Conservation (phyloP, 2,888 invertebrate genomes). For the Myopa testacea region DNA sequence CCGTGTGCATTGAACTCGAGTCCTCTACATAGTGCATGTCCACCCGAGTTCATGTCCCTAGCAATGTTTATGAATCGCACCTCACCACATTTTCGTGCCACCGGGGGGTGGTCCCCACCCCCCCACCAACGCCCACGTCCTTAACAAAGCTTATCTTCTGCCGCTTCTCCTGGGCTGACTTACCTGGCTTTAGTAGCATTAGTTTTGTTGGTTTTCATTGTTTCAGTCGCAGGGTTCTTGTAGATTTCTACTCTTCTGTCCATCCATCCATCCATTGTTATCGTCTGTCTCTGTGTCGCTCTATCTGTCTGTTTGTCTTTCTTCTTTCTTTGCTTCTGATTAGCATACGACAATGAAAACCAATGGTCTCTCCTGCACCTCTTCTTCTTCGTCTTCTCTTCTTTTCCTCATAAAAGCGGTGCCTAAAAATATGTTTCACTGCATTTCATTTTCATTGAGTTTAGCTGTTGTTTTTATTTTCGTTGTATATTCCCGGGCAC, state of each 20-base stretch:
- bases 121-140: too few relatives aligned
- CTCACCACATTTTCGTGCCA: too few relatives aligned
- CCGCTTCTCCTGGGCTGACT: too few relatives aligned
- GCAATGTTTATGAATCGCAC: too few relatives aligned
- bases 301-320: conserved; percentile 6
- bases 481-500: not conserved
- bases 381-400: not conserved
- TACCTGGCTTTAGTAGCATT: too few relatives aligned
- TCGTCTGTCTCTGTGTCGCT: not conserved
- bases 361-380: not conserved
- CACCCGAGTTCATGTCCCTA: too few relatives aligned
- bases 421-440: conserved; percentile 33
- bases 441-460: conserved; percentile 28
- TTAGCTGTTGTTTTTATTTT: conserved; percentile 16
- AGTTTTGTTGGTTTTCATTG: not conserved
- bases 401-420: not conserved
- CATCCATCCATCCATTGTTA: conserved; percentile 1
- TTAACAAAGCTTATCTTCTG: too few relatives aligned
- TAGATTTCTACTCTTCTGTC: not conserved
- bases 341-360: conserved; percentile 26
- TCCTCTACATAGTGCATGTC: too few relatives aligned
- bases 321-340: not conserved
- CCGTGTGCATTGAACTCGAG: too few relatives aligned
- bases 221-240: too few relatives aligned
- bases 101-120: too few relatives aligned